These are phyloP conservation scores for Tarsius wallacei DNA, from an alignment of 2,797 vertebrate species.

Conservation along the genomic window DNA sequence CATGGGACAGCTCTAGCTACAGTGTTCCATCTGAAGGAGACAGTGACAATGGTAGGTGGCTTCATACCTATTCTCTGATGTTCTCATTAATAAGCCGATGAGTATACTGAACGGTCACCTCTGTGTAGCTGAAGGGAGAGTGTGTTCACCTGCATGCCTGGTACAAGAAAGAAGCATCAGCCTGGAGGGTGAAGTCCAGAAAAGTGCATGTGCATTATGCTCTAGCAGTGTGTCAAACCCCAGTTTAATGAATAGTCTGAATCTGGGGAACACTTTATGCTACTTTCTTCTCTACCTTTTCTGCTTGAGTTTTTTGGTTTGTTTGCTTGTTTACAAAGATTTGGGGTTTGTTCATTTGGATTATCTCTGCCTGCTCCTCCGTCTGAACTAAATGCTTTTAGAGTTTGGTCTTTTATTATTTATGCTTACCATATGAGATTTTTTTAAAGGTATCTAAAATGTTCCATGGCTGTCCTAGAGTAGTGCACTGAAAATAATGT, in stretches of 20 bases:
- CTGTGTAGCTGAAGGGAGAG: not conserved
- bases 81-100: slow-evolving; percentile 78
- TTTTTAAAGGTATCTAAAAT: slow-evolving; percentile 44
- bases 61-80: slow-evolving; percentile 83
- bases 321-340: slow-evolving; percentile 43
- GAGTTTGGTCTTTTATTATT: slow-evolving; percentile 43
- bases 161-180: not conserved
- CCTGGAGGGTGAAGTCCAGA: not conserved
- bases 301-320: not conserved
- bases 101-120: not conserved
- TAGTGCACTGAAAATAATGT: slow-evolving; percentile 4
- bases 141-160: slow-evolving; percentile 43
- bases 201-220: slow-evolving; percentile 50
- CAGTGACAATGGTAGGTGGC: slow-evolving; percentile 95
- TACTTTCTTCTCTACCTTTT: slow-evolving; percentile 31
- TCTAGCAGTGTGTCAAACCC: not conserved
- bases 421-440: not conserved
- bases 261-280: not conserved
- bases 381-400: not conserved
- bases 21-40: slow-evolving; percentile 95
- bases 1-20: slow-evolving; percentile 94
- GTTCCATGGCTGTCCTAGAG: not conserved
- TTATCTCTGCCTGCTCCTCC: slow-evolving; percentile 28
- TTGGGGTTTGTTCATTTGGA: slow-evolving; percentile 11
- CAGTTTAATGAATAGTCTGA: not conserved